These are phyloP conservation scores for Alexandromys oeconomus DNA, from an alignment of 2,797 vertebrate species.

Conservation along the genomic window DNA sequence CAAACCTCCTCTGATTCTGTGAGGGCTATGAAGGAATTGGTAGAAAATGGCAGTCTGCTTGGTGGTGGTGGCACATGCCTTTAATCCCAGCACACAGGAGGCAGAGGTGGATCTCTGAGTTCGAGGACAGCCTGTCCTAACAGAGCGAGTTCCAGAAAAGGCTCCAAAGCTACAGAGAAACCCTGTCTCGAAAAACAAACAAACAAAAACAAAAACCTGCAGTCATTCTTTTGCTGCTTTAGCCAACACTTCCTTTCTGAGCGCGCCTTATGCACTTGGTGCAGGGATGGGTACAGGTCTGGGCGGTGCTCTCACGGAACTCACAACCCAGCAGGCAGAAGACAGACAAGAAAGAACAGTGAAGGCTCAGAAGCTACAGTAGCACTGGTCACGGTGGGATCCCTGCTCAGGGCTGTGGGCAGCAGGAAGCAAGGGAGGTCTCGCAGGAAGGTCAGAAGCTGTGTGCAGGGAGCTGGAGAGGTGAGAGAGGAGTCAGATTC, in stretches of 20 bases:
- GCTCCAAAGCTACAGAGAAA: too few species aligned
- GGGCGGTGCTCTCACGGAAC: neutral
- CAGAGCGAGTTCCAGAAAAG: too few species aligned
- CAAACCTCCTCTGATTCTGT: neutral
- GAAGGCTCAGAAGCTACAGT: fast-evolving
- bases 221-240: neutral
- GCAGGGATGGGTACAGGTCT: neutral
- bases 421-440: neutral
- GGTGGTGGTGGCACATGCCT: too few species aligned
- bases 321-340: neutral
- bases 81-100: too few species aligned
- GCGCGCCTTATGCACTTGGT: neutral
- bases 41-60: neutral
- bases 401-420: fast-evolving
- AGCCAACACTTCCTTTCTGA: neutral
- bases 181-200: too few species aligned
- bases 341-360: neutral
- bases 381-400: fast-evolving
- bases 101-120: too few species aligned
- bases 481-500: neutral
- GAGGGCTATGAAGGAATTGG: fast-evolving
- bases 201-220: too few species aligned
- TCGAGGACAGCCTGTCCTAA: too few species aligned
- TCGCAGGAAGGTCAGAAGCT: neutral
- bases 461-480: neutral